A percentile compares a stretch with the other conserved stretches of the same genome.
Conservation (phyloP, 2,797 vertebrate genomes). For the Phrynocephalus forsythii region DNA sequence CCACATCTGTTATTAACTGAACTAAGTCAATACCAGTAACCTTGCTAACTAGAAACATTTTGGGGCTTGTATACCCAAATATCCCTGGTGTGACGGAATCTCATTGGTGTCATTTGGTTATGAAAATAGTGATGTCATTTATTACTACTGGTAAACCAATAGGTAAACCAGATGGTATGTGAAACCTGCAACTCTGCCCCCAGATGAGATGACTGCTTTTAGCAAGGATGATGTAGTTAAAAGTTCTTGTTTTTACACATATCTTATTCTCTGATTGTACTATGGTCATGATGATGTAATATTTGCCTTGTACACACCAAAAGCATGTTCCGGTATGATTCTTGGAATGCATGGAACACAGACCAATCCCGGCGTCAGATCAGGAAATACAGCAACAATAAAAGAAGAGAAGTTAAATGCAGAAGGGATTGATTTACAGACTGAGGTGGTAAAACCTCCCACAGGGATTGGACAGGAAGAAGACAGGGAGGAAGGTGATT, state of each 20-base stretch:
- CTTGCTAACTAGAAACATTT: constrained; percentile 31
- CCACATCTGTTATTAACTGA: constrained; percentile 21
- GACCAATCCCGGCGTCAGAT: background rate
- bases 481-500: too few species aligned
- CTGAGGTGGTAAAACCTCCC: too few species aligned
- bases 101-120: constrained; percentile 11
- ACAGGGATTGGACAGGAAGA: too few species aligned
- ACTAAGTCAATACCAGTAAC: constrained; percentile 1
- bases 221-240: background rate
- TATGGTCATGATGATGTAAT: background rate
- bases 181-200: background rate
- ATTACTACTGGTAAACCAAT: constrained; percentile 8
- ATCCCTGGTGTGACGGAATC: background rate
- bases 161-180: constrained; percentile 17
- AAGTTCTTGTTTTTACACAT: background rate
- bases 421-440: too few species aligned
- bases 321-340: background rate
- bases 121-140: constrained; percentile 29
- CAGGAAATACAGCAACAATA: too few species aligned
- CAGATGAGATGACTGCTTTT: background rate
- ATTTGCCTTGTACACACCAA: background rate
- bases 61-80: constrained; percentile 2
- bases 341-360: background rate
- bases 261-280: background rate
- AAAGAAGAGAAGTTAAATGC: too few species aligned